Conservation (phyloP, 2,888 invertebrate species). For the Acronicta aceris region DNA sequence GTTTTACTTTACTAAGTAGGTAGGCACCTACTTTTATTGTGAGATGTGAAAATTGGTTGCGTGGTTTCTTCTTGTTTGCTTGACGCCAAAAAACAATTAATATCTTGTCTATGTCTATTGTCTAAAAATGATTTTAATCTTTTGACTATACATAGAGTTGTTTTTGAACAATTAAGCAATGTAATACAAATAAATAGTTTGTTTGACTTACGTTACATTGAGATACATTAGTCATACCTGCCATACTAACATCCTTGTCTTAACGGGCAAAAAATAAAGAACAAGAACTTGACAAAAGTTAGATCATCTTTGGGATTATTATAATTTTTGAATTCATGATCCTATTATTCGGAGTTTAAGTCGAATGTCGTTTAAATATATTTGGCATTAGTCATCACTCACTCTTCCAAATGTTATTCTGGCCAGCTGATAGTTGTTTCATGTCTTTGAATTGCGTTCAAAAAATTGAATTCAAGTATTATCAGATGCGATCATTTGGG, state of each 20-base stretch:
- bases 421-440: neutral
- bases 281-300: slow-evolving; percentile 44
- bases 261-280: slow-evolving; percentile 44
- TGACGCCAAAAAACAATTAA: too few relatives aligned
- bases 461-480: too few relatives aligned
- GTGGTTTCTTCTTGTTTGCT: too few relatives aligned
- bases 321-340: slow-evolving; percentile 22
- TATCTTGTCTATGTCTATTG: too few relatives aligned
- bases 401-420: neutral
- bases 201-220: slow-evolving; percentile 24
- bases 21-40: too few relatives aligned
- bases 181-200: slow-evolving; percentile 17
- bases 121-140: too few relatives aligned
- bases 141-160: too few relatives aligned
- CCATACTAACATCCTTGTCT: slow-evolving; percentile 46
- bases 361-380: slow-evolving; percentile 9
- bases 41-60: too few relatives aligned
- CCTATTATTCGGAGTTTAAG: slow-evolving; percentile 19
- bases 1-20: too few relatives aligned
- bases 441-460: too few relatives aligned
- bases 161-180: slow-evolving; percentile 3
- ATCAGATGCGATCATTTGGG: too few relatives aligned
- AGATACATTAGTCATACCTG: slow-evolving; percentile 44
- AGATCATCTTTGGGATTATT: slow-evolving; percentile 35
- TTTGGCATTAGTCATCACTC: slow-evolving; percentile 17